Conservation (phyloP, 2,888 invertebrate species). For the Drosophila buzzatii region DNA sequence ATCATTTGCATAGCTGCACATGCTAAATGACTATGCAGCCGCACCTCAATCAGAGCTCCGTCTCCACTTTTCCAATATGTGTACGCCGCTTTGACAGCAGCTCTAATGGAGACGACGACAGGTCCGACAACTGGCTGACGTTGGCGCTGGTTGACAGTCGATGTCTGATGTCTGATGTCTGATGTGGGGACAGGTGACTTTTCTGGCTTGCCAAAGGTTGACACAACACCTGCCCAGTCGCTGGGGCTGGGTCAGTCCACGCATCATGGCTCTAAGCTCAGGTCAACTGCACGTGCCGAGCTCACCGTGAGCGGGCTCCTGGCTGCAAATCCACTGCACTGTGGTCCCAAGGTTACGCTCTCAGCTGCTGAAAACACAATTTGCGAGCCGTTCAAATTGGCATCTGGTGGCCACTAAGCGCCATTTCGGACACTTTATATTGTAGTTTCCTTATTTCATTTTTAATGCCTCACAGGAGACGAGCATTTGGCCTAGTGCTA, state of each 20-base stretch:
- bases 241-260: slow-evolving; percentile 27
- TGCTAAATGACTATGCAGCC: neutral
- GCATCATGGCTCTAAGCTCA: slow-evolving; percentile 12
- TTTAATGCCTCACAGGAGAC: slow-evolving; percentile 27
- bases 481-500: slow-evolving; percentile 19
- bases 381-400: slow-evolving; percentile 23
- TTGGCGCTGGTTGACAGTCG: slow-evolving; percentile 56
- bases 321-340: neutral
- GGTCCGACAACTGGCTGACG: slow-evolving; percentile 33
- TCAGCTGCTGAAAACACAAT: slow-evolving; percentile 30
- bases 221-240: slow-evolving; percentile 57
- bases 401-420: slow-evolving; percentile 25
- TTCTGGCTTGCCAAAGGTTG: slow-evolving; percentile 50
- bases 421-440: slow-evolving; percentile 7
- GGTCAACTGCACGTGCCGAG: slow-evolving; percentile 47
- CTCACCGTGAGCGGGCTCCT: slow-evolving; percentile 21
- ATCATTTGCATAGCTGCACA: slow-evolving; percentile 53
- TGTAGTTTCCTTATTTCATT: slow-evolving; percentile 1
- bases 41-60: neutral
- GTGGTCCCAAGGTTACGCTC: neutral
- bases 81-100: slow-evolving; percentile 39
- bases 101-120: slow-evolving; percentile 43
- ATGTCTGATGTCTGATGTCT: slow-evolving; percentile 18
- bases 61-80: slow-evolving; percentile 30
- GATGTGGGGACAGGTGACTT: slow-evolving; percentile 39